Evolutionary conservation across 2,888 invertebrate genomes (phyloP).

Genomic region (Digitonthophagus gazella): DNA sequence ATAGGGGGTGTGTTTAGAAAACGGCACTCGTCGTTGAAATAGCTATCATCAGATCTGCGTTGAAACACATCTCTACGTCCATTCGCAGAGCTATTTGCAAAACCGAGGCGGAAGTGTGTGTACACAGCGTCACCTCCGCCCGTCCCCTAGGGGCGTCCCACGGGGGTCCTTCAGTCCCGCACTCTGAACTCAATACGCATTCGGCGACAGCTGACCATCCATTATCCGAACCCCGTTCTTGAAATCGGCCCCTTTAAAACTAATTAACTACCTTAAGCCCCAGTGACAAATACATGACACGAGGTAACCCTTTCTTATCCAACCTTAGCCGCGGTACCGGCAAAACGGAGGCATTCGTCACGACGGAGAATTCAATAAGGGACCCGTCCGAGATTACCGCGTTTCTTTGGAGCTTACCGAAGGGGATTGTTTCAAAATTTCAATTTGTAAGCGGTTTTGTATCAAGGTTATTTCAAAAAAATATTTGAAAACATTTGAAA

Average conservation of each 20-base stretch:
- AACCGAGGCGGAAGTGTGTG: neutral
- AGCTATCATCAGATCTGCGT: neutral
- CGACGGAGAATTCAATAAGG: neutral
- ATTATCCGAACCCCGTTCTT: slow-evolving; percentile 43
- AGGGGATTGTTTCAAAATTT: neutral
- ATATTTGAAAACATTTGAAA: too few relatives aligned
- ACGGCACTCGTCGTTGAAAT: neutral
- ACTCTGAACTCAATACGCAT: slow-evolving; percentile 15
- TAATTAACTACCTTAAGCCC: slow-evolving; percentile 24
- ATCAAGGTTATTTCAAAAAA: too few relatives aligned
- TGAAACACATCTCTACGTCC: neutral
- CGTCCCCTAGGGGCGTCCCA: neutral
- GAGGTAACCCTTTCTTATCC: neutral
- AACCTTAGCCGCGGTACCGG: neutral
- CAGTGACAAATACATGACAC: neutral
- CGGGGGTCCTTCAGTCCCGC: slow-evolving; percentile 4
- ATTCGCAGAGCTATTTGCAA: neutral
- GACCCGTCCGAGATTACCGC: neutral
- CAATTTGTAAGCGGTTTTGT: neutral
- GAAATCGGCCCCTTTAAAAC: slow-evolving; percentile 37
- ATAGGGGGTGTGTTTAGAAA: neutral
- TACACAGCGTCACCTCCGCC: neutral
- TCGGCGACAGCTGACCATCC: slow-evolving; percentile 46
- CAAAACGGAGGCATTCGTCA: neutral
- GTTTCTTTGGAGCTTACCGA: neutral